Percentiles rank a stretch among this genome's conserved stretches.
Evolutionary conservation across 2,888 invertebrate genomes (phyloP).

Genomic region (Dryadula phaetusa): DNA sequence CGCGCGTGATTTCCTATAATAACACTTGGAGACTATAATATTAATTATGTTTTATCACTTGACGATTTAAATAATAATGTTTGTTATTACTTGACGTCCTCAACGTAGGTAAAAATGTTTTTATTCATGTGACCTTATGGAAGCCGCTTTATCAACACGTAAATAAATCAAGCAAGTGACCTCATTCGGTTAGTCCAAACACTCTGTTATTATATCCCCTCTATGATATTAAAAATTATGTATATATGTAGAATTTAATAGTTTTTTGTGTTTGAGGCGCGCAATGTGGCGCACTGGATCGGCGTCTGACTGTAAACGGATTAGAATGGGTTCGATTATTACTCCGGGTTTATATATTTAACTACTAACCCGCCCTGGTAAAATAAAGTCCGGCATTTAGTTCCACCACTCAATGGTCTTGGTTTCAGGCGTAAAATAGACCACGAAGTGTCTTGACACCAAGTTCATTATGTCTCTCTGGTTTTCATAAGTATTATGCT

Average conservation of each 20-base stretch:
- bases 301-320: too few relatives aligned
- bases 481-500: too few relatives aligned
- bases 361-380: too few relatives aligned
- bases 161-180: conserved; percentile 33
- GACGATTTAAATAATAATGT: neutral
- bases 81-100: neutral
- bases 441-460: neutral
- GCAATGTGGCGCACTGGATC: too few relatives aligned
- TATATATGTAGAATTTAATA: too few relatives aligned
- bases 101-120: neutral
- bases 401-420: too few relatives aligned
- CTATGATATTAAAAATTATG: neutral
- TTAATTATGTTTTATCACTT: neutral
- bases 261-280: too few relatives aligned
- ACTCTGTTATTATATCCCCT: conserved; percentile 4
- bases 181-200: conserved; percentile 32
- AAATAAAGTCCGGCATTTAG: too few relatives aligned
- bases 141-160: conserved; percentile 23
- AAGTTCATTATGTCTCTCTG: too few relatives aligned
- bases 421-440: neutral
- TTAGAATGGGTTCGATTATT: neutral
- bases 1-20: too few relatives aligned
- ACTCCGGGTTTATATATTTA: too few relatives aligned
- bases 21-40: neutral
- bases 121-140: conserved; percentile 19